A percentile compares a stretch with the other conserved stretches of the same genome.
These are phyloP conservation scores for Penaeus japonicus DNA, from an alignment of 1,140 invertebrate species.

Conservation along the genomic window DNA sequence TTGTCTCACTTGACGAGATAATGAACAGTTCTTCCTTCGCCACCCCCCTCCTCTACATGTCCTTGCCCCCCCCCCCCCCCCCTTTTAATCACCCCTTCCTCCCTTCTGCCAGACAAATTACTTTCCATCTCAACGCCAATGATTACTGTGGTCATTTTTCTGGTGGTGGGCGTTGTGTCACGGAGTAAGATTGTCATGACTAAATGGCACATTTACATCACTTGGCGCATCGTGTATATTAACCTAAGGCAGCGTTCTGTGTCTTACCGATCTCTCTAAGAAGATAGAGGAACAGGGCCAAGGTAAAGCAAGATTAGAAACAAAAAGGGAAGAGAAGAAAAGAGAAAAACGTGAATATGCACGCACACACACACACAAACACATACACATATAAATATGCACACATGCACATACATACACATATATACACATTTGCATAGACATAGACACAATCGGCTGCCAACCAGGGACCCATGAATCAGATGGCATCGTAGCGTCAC, in stretches of 20 bases:
- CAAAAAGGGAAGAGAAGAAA: background rate
- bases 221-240: too few relatives aligned
- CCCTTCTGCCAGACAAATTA: background rate
- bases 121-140: too few relatives aligned
- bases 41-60: background rate
- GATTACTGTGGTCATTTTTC: too few relatives aligned
- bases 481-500: too few relatives aligned
- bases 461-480: too few relatives aligned
- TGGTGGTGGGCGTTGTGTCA: too few relatives aligned
- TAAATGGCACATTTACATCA: too few relatives aligned
- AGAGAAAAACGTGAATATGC: background rate
- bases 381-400: background rate
- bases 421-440: background rate
- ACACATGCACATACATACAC: background rate
- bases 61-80: background rate
- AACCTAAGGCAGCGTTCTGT: too few relatives aligned
- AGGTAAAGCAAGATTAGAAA: background rate
- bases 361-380: background rate
- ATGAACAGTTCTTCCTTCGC: background rate
- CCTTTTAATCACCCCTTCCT: too few relatives aligned
- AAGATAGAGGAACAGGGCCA: background rate
- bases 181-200: too few relatives aligned
- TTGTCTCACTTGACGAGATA: background rate
- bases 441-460: background rate
- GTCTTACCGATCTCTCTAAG: too few relatives aligned